Base-by-base conservation (phyloP, 1,140 invertebrate genomes). In the Thaumatotibia leucotreta region DNA sequence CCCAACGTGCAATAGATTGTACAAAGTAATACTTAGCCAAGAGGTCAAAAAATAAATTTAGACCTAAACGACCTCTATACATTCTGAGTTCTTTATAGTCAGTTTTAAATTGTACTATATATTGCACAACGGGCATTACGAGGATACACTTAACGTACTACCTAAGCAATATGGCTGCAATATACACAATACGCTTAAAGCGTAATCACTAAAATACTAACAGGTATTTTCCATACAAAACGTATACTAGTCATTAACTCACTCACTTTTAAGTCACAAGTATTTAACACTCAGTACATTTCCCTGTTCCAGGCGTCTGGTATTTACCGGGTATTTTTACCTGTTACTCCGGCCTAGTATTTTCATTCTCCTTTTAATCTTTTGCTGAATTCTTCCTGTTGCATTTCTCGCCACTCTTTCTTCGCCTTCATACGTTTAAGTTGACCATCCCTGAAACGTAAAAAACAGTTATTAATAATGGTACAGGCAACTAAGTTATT, bases 371-470 rank as follows among this genome's bases (percentile, higher is more conserved):
- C 93, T 93, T 96, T 96, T 77, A 97, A 89, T 83, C 95, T 91
- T 93, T 96, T 97, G 82, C 97, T 98, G 90, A 98, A 98, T 85
- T 98, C 96, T 88, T 98, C 95, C 89, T 98, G 97, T 78, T 98
- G 97, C 78, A 96, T 94, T 89, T 97, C 96, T 79, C 95, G 95
- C 97, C 97, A 98, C 85, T 98, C 97, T 75, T 97, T 97, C 85
- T 99, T 99, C 17, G 97, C 95, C 79, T 96, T 96, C 90, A 95
- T 95, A 74, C 98, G 90, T 87, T 99, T 99, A 39, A 99, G 84
- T 84, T 98, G 97, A 4, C 98, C 98, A 91, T 99, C 98, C 96
- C 96, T 97, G 82, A 8, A 92, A 91, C 74, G 74, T 64, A n/a
- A n/a, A n/a, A n/a, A n/a, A n/a, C n/a, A n/a, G n/a, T n/a, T n/a